Evolutionary conservation across 2,888 invertebrate genomes (phyloP).

Genomic region (Luperina nickerlii): DNA sequence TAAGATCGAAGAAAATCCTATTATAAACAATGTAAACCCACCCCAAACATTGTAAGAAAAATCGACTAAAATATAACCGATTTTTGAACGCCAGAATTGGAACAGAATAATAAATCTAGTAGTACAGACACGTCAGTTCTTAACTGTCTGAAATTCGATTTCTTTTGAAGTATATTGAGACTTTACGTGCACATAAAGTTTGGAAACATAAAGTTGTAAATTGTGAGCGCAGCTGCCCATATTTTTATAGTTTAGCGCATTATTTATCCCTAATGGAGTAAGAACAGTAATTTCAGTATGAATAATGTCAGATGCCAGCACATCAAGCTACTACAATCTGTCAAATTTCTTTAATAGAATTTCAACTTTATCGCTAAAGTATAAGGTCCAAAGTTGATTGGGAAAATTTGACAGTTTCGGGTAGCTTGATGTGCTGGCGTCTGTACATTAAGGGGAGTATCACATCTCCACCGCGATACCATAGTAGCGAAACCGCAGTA

Average conservation of each 20-base stretch:
- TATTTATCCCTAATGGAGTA: neutral
- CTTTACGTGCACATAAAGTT: constrained; percentile 31
- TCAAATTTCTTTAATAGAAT: too few relatives aligned
- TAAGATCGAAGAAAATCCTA: neutral
- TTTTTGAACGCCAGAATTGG: neutral
- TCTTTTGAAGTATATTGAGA: constrained; percentile 45
- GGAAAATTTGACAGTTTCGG: too few relatives aligned
- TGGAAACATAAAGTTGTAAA: constrained; percentile 28
- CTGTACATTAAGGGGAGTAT: neutral
- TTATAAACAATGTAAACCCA: neutral
- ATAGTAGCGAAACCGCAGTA: too few relatives aligned
- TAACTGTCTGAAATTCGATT: constrained; percentile 29
- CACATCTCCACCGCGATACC: too few relatives aligned
- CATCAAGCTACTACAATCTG: too few relatives aligned
- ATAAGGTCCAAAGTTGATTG: too few relatives aligned
- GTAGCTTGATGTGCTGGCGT: too few relatives aligned
- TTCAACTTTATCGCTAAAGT: too few relatives aligned
- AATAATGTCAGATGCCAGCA: neutral
- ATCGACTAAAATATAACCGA: neutral
- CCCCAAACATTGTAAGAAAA: neutral
- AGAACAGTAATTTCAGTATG: neutral
- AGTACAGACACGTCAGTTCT: constrained; percentile 15
- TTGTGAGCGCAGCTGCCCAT: neutral
- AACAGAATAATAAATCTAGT: constrained; percentile 15
- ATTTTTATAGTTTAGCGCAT: neutral